These are phyloP conservation scores for Cotesia vestalis DNA, from an alignment of 1,140 invertebrate species.

Conservation along the genomic window DNA sequence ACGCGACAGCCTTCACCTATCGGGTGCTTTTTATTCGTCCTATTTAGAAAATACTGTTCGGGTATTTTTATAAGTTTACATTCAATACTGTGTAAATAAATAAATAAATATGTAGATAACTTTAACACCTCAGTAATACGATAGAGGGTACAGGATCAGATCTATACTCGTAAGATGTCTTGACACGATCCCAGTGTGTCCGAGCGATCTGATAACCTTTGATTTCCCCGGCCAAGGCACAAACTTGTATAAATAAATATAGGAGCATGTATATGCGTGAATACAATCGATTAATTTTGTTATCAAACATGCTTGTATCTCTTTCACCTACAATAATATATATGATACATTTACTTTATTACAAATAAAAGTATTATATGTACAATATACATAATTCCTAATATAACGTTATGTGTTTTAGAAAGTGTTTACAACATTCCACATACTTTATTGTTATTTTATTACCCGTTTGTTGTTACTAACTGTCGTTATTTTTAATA, in stretches of 20 bases:
- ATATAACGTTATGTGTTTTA: slow-evolving; percentile 6
- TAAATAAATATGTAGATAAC: no score
- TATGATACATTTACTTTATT: slow-evolving; percentile 14
- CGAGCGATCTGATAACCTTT: slow-evolving; percentile 22
- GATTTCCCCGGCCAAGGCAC: neutral
- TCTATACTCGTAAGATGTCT: slow-evolving; percentile 13
- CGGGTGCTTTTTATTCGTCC: neutral
- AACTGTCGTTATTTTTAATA: neutral
- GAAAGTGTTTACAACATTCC: slow-evolving; percentile 17
- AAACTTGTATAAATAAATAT: neutral
- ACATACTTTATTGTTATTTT: slow-evolving; percentile 27
- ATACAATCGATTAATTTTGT: slow-evolving; percentile 8
- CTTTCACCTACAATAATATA: neutral
- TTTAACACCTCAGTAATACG: slow-evolving; percentile 10
- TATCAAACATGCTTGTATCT: neutral
- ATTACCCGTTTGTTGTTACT: neutral
- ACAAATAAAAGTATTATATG: slow-evolving; percentile 3
- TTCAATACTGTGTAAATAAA: neutral
- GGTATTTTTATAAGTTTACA: no score
- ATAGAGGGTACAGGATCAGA: slow-evolving; percentile 1
- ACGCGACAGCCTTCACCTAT: slow-evolving; percentile 13
- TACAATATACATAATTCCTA: neutral
- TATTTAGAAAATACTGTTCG: slow-evolving; percentile 8
- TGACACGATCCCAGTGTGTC: slow-evolving; percentile 10
- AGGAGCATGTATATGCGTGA: neutral